Base-by-base conservation (phyloP, 1,140 invertebrate genomes). In the Trichomalopsis sarcophagae region DNA sequence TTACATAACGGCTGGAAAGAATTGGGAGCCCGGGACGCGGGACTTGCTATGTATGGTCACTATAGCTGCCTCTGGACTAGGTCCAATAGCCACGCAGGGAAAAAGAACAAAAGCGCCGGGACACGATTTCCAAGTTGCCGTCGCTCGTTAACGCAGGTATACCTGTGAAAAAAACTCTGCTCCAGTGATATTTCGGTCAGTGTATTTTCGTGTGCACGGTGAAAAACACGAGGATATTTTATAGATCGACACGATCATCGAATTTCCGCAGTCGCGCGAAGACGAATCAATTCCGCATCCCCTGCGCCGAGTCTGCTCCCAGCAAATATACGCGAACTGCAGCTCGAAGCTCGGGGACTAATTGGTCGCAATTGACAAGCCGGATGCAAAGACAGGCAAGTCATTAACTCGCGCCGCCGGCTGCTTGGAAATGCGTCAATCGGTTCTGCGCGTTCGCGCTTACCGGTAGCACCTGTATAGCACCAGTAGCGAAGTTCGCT, bases 291-390 rank as follows among this genome's bases (percentile, higher is more conserved):
- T 44, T 7, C 40, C 40, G 40, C 40, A 44, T 44, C 40, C 40
- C 40, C 40, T 44, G 40, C 10, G 40, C 40, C 40, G 40, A 5
- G 40, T 44, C 40, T 44, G 1, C 40, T 44, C 6, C 40, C 7
- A 44, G 6, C 55, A 62, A 62, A 62, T 62, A 62, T 62, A 5
- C 17, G 47, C 13, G 47, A 50, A 5, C 47, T 17, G 27, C 14
- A 79, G 71, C 40, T 69, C 14, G 13, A 82, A 76, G 33, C 33
- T 23, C 40, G 23, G 17, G n/a, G 76, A 79, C 83, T 84, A 84
- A 84, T 84, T 84, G 71, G 82, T 13, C 68, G 66, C 73, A 84
- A 84, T 84, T 80, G 76, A 84, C 68, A 77, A 84, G 55, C 33
- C 30, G 44, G 76, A 71, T 84, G 40, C 75, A 71, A 75, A 71